Evolutionary conservation across 2,888 invertebrate species (phyloP).

Genomic region (Aleiodes alternator): DNA sequence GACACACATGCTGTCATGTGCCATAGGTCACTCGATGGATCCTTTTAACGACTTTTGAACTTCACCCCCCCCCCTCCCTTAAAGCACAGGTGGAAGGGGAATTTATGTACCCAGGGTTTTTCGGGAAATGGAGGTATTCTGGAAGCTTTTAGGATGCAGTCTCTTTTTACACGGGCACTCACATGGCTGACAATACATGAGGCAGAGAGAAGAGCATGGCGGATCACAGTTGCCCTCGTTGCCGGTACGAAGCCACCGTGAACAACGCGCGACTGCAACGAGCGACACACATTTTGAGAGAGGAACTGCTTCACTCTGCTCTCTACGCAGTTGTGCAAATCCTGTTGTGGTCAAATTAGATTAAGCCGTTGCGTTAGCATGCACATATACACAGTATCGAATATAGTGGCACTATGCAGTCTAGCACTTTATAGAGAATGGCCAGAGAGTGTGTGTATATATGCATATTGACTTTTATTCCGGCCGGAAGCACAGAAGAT

Average conservation of each 20-base stretch:
- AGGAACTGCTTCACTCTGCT: constrained; percentile 12
- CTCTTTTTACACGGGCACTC: too few relatives aligned
- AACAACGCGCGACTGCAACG: constrained; percentile 28
- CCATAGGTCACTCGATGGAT: too few relatives aligned
- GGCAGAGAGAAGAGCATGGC: background rate
- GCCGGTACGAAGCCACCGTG: constrained; percentile 38
- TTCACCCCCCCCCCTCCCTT: too few relatives aligned
- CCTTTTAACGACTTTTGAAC: too few relatives aligned
- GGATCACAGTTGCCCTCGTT: constrained; percentile 11
- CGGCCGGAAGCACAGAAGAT: background rate
- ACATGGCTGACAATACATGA: background rate
- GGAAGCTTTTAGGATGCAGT: too few relatives aligned
- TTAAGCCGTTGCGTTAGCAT: constrained; percentile 56
- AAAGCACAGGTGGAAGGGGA: too few relatives aligned
- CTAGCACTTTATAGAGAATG: background rate
- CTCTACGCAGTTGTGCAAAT: constrained; percentile 55
- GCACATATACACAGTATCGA: constrained; percentile 12
- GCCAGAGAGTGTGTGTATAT: background rate
- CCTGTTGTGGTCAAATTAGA: constrained; percentile 63
- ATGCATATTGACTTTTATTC: constrained; percentile 22
- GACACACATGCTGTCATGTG: too few relatives aligned
- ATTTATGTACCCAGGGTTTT: background rate
- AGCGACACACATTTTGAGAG: constrained; percentile 3
- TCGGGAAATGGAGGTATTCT: background rate
- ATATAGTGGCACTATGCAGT: background rate